phyloP scores from a whole-genome alignment of 2,797 vertebrate species.

The Trachurus trachurus region DNA sequence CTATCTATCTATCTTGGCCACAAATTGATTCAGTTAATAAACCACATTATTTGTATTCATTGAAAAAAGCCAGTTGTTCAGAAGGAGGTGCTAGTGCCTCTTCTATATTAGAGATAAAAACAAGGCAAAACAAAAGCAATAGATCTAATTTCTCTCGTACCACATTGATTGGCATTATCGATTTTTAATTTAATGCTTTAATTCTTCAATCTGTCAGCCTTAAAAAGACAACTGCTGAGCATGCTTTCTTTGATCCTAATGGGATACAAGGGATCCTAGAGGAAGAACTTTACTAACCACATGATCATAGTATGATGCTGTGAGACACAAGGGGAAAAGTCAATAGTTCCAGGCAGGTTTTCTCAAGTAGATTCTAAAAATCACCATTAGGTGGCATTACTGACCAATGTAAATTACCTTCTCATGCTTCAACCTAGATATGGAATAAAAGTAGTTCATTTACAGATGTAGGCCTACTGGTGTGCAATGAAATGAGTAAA shows the following conservation, averaged over 20 bases:
- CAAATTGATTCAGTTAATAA: too few species aligned
- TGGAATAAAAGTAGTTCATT: not conserved
- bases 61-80: too few species aligned
- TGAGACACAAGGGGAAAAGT: not conserved
- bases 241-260: not conserved
- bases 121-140: not conserved
- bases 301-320: conserved; percentile 14
- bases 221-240: not conserved
- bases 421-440: not conserved
- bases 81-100: not conserved
- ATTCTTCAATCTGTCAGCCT: not conserved
- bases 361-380: not conserved
- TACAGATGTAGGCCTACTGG: not conserved
- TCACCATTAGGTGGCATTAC: conserved; percentile 44
- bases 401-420: not conserved
- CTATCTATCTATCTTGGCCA: not conserved
- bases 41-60: too few species aligned
- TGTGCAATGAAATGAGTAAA: not conserved
- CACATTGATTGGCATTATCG: not conserved
- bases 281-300: not conserved
- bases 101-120: not conserved
- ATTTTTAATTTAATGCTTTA: not conserved
- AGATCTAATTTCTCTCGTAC: not conserved
- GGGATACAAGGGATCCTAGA: not conserved
- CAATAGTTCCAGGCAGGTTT: not conserved